A percentile compares a stretch with the other conserved stretches of the same genome.
Conservation (phyloP, 2,888 invertebrate species). For the Drosophila macrospina region DNA sequence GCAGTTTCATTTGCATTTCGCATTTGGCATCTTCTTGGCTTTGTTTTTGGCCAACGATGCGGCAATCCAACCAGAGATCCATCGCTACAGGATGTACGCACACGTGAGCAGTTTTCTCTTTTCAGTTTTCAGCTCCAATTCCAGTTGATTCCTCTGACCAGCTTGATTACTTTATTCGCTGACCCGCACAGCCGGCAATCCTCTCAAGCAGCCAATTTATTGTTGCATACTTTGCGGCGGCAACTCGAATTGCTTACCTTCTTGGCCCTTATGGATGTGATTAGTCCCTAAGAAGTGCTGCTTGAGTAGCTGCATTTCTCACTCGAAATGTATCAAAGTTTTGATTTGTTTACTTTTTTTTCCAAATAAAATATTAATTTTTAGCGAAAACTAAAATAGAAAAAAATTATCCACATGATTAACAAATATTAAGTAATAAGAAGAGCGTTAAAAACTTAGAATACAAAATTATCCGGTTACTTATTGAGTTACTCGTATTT, state of each 20-base stretch:
- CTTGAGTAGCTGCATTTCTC: not conserved
- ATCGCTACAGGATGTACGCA: slow-evolving; percentile 30
- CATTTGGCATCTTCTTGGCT: slow-evolving; percentile 33
- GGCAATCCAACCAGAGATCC: slow-evolving; percentile 31
- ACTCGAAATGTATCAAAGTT: too few relatives aligned
- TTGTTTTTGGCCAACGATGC: slow-evolving; percentile 68
- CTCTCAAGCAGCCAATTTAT: slow-evolving; percentile 26
- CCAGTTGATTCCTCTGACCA: slow-evolving; percentile 15
- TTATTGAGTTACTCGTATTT: too few relatives aligned
- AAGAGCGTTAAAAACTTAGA: too few relatives aligned
- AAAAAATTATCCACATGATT: too few relatives aligned
- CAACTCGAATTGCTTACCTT: slow-evolving; percentile 1
- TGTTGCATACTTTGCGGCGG: slow-evolving; percentile 49
- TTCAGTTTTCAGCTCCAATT: slow-evolving; percentile 15
- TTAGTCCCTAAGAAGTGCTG: not conserved
- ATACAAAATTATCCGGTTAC: too few relatives aligned
- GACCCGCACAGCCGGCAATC: slow-evolving; percentile 74
- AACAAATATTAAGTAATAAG: too few relatives aligned
- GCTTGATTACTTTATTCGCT: slow-evolving; percentile 79
- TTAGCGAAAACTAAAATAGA: too few relatives aligned
- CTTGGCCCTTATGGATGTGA: too few relatives aligned
- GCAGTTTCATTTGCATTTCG: slow-evolving; percentile 66
- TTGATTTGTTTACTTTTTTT: too few relatives aligned
- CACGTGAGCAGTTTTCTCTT: slow-evolving; percentile 23
- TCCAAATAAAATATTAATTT: too few relatives aligned